Evolutionary conservation across 1,140 invertebrate species (phyloP).

Genomic region (Brachionus paranguensis): DNA sequence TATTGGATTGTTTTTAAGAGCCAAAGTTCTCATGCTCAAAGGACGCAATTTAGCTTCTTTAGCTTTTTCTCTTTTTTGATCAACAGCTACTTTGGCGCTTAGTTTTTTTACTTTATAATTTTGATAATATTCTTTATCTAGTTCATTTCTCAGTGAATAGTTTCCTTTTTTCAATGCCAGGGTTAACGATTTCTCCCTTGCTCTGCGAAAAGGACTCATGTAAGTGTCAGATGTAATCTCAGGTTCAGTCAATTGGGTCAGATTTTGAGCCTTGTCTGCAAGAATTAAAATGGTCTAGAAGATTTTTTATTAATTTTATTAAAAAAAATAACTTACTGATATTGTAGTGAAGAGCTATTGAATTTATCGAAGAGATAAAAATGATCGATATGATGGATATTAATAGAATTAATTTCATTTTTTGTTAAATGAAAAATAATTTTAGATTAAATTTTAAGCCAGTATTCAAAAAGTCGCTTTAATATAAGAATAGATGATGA

Average conservation of each 20-base stretch:
- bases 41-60: background rate
- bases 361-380: background rate
- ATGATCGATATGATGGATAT: background rate
- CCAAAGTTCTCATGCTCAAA: conserved; percentile 4
- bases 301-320: background rate
- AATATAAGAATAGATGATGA: too few relatives aligned
- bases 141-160: background rate
- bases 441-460: background rate
- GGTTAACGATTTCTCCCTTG: background rate
- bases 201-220: background rate
- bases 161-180: background rate
- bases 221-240: background rate
- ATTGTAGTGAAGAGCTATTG: background rate
- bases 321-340: background rate
- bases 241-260: background rate
- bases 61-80: background rate
- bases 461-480: background rate
- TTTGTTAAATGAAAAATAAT: background rate
- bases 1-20: background rate
- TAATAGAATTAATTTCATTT: background rate
- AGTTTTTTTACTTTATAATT: conserved; percentile 13
- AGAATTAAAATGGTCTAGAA: background rate
- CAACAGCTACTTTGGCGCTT: background rate
- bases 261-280: background rate
- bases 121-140: background rate